Percentiles rank a stretch among this genome's conserved stretches.
Conservation (phyloP, 2,113 vertebrate species). For the Atlantisia rogersi region DNA sequence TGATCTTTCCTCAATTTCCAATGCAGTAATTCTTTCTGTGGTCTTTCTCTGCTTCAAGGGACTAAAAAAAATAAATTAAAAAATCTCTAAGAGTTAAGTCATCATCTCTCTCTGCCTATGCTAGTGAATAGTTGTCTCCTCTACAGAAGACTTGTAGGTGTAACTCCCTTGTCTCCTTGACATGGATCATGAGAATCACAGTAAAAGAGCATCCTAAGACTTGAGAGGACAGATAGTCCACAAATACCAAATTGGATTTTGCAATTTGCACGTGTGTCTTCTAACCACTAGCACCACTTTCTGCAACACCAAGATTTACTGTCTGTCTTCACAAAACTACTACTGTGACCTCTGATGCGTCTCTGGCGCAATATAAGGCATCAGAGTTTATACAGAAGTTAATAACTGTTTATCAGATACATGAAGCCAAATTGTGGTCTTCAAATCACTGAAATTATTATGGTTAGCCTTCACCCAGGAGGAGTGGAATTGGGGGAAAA, state of each 20-base stretch:
- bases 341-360: not conserved
- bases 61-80: not conserved
- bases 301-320: not conserved
- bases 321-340: not conserved
- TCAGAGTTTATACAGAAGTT: not conserved
- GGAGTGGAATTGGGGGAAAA: not conserved
- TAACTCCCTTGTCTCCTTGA: not conserved
- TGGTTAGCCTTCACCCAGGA: not conserved
- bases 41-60: not conserved
- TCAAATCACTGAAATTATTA: not conserved
- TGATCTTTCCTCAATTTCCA: conserved; percentile 1
- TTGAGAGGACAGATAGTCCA: not conserved
- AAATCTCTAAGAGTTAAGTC: not conserved
- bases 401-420: not conserved
- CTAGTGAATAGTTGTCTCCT: not conserved
- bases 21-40: not conserved
- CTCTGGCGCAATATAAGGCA: not conserved
- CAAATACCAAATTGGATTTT: not conserved
- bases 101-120: not conserved
- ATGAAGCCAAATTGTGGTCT: not conserved
- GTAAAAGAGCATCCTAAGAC: not conserved
- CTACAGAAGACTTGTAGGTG: not conserved
- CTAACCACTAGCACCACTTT: not conserved
- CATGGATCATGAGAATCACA: not conserved
- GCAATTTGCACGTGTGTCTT: not conserved